Percentiles rank a stretch among this genome's conserved stretches.
Evolutionary conservation across 2,113 vertebrate genomes (phyloP).

Genomic region (Neoarius graeffei): DNA sequence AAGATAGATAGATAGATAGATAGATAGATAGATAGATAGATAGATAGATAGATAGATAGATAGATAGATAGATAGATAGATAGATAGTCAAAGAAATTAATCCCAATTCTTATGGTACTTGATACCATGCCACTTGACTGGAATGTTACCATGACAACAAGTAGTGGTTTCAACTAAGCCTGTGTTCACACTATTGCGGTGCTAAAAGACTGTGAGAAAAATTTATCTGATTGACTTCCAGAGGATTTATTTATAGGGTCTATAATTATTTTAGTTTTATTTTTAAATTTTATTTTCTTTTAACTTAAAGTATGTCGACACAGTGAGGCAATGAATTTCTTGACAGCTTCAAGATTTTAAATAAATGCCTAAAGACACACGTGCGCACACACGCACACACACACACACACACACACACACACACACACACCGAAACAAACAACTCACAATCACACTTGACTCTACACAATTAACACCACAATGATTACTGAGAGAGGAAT

Average conservation of each 20-base stretch:
- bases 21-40: too few relatives aligned
- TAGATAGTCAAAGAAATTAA: too few relatives aligned
- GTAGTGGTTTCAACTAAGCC: neutral
- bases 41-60: too few relatives aligned
- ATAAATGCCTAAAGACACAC: conserved; percentile 26
- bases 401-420: neutral
- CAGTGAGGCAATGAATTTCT: neutral
- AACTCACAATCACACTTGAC: conserved; percentile 11
- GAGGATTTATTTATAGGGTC: neutral
- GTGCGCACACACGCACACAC: neutral
- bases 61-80: too few relatives aligned
- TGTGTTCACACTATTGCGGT: neutral
- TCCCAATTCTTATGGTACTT: too few relatives aligned
- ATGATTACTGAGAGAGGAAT: conserved; percentile 9
- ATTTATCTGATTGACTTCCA: neutral
- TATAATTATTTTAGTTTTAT: too few relatives aligned
- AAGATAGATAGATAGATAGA: too few relatives aligned
- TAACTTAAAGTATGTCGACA: neutral
- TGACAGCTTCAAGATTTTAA: neutral
- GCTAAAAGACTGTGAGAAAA: neutral
- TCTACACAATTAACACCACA: conserved; percentile 32
- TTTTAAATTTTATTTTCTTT: too few relatives aligned
- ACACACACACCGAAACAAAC: conserved; percentile 31
- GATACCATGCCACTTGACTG: neutral
- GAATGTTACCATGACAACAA: neutral